Base-by-base conservation (phyloP, 2,888 invertebrate species). In the Netelia inedita region DNA sequence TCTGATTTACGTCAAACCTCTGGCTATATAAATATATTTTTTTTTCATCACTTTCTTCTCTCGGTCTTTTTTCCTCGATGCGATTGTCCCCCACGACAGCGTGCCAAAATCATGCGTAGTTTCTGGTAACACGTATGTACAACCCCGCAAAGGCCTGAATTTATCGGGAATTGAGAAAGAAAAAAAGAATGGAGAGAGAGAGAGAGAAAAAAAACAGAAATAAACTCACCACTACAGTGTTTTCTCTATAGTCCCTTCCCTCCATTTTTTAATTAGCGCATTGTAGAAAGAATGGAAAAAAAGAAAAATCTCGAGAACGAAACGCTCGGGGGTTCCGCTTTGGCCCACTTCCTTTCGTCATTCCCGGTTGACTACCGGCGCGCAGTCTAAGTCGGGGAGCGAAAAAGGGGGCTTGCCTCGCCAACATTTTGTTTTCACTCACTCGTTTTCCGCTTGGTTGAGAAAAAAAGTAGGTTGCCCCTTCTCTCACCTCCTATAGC, bases 231-330 rank as follows among this genome's bases (percentile, higher is more conserved):
- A 73, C 68, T 55, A 43, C 63, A 35, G 21, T 57, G 68, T 63
- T 79, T 69, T 46, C 65, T 55, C 61, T 78, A 68, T 41, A 50
- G 55, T 11, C 19, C n/a, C 55, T 35, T 1, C 35, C 35, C 35
- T n/a, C 35, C 35, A 1, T 35, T 79, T 82, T 83, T 76, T 76
- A 83, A 83, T 83, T 83, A 83, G 74, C 79, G 75, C 74, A 83
- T 83, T 75, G 79, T 83, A 35, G 35, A 28, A 53, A 65, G 10
- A 61, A 74, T 21, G n/a, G 21, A 21, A 21, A 41, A 41, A 55
- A 43, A 63, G 23, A 68, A 72, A 68, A 28, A 28, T 68, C 82
- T 71, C 79, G 65, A 79, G 79, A 79, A 83, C 79, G 79, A 74
- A 79, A 75, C 71, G 79, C 78, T 73, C 41, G 78, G 46, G 35